Evolutionary conservation across 1,140 invertebrate genomes (phyloP).

Genomic region (Eurytemora carolleeae): DNA sequence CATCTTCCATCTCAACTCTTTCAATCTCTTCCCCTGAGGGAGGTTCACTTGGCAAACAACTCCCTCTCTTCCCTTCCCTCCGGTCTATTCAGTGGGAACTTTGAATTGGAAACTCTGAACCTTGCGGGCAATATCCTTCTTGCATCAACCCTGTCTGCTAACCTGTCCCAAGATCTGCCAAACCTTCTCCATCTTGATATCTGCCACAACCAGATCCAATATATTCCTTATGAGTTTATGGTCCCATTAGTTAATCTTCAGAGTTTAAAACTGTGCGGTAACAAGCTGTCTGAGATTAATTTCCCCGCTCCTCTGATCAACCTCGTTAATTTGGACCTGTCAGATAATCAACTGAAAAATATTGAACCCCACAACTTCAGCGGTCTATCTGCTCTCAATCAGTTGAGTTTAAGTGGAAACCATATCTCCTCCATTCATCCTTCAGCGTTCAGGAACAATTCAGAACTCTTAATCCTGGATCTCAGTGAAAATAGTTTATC

Average conservation of each 20-base stretch:
- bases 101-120: slow-evolving; percentile 15
- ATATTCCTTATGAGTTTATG: not conserved
- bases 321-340: slow-evolving; percentile 6
- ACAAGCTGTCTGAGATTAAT: not conserved
- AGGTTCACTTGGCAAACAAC: slow-evolving; percentile 65
- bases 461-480: slow-evolving; percentile 65
- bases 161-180: not conserved
- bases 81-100: not conserved
- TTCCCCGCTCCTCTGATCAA: not conserved
- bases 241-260: not conserved
- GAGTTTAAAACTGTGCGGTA: not conserved
- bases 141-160: slow-evolving; percentile 19
- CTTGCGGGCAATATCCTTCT: slow-evolving; percentile 19
- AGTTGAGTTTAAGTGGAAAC: slow-evolving; percentile 65
- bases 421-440: slow-evolving; percentile 26
- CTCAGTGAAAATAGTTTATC: slow-evolving; percentile 29
- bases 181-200: not conserved
- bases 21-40: slow-evolving; percentile 58
- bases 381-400: slow-evolving; percentile 54
- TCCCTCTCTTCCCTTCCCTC: slow-evolving; percentile 27
- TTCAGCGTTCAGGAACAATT: slow-evolving; percentile 55
- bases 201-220: not conserved
- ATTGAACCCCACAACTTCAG: slow-evolving; percentile 4
- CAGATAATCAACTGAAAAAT: not conserved
- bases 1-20: slow-evolving; percentile 60